Evolutionary conservation across 2,888 invertebrate genomes (phyloP).

Genomic region (Diplolepis rosae): DNA sequence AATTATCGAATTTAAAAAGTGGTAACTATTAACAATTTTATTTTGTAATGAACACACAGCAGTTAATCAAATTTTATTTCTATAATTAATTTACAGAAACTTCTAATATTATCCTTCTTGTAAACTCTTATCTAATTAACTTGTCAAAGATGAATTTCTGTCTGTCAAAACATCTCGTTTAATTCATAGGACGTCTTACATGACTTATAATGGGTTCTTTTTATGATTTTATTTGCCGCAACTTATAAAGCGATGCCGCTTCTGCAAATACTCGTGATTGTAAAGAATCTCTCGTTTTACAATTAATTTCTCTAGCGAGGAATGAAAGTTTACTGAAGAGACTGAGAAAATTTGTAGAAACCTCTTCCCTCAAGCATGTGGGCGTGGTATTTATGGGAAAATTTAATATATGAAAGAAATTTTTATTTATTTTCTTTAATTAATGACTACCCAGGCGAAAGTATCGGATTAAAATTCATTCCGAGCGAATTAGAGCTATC

Average conservation of each 20-base stretch:
- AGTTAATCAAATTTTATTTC: no score
- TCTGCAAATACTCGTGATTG: conserved; percentile 9
- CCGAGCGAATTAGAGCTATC: no score
- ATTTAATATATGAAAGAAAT: neutral
- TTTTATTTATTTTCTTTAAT: neutral
- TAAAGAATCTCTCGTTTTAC: conserved; percentile 37
- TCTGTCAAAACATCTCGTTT: neutral
- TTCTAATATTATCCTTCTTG: no score
- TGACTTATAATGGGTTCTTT: neutral
- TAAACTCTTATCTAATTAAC: neutral
- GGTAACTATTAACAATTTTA: no score
- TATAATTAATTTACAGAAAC: neutral
- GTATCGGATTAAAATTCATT: no score
- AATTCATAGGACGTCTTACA: neutral
- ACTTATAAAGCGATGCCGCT: neutral
- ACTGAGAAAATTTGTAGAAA: conserved; percentile 38
- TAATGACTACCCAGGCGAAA: no score
- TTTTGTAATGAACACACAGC: no score
- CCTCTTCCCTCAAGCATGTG: conserved; percentile 47
- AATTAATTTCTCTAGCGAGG: conserved; percentile 47
- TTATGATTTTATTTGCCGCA: neutral
- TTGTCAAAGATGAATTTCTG: neutral
- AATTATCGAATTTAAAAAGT: no score
- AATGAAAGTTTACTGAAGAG: conserved; percentile 44
- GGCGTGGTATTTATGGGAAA: conserved; percentile 36